Evolutionary conservation across 2,888 invertebrate genomes (phyloP).

Genomic region (Sesamia inferens): DNA sequence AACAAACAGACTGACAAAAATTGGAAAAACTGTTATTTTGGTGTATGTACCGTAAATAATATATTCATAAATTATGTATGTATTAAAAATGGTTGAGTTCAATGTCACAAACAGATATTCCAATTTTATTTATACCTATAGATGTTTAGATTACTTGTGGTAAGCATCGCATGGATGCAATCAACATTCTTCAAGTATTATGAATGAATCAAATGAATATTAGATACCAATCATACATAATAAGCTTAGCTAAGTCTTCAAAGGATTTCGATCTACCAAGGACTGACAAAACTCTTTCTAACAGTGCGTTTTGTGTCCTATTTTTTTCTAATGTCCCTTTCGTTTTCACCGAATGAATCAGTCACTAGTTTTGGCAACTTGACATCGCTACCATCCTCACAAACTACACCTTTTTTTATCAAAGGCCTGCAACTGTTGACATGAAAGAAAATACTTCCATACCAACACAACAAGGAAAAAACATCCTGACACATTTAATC

Average conservation of each 20-base stretch:
- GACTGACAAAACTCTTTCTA: background rate
- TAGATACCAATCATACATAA: background rate
- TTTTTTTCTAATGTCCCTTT: background rate
- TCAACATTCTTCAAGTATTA: background rate
- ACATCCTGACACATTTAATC: constrained; percentile 18
- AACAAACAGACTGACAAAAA: too few species aligned
- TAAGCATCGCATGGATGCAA: background rate
- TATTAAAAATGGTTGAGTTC: too few species aligned
- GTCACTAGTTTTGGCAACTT: background rate
- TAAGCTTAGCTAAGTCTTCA: background rate
- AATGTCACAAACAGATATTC: too few species aligned
- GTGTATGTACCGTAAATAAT: too few species aligned
- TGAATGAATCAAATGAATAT: background rate
- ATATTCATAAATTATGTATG: too few species aligned
- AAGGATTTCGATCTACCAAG: background rate
- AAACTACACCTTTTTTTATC: background rate
- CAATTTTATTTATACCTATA: too few species aligned
- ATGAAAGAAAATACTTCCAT: background rate
- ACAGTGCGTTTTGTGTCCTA: background rate
- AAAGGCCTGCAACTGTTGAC: background rate
- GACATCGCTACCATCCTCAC: background rate
- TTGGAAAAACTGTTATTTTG: too few species aligned
- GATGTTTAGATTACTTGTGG: background rate
- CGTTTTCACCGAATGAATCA: background rate
- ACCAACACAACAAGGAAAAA: background rate